Evolutionary conservation across 2,888 invertebrate genomes (phyloP), one percentile per base, ranked within the genome.

Genomic region (Pseudeuparius sepicola): DNA sequence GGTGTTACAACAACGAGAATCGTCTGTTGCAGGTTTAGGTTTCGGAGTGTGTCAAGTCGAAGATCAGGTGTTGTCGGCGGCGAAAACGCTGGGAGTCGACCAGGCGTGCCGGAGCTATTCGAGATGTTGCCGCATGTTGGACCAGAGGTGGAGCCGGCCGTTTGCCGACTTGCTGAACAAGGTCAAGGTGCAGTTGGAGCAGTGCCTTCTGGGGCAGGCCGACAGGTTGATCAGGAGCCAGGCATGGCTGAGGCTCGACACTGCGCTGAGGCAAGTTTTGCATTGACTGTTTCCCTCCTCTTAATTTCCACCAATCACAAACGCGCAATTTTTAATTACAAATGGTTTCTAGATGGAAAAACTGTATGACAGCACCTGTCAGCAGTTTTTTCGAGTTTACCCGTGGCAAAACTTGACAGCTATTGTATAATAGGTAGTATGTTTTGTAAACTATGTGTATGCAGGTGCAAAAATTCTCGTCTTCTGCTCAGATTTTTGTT

Each of bases 81-180:
- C 89, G 2, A 82, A 82, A 41, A 73, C 78, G 39, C 67, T 92
- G 20, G 76, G 82, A 1, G 75, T 87, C 0, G 87, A 89, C 42
- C 82, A 84, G 55, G 79, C 86, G 0, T 89, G 90, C 56, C 73
- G 76, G 36, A 79, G 86, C 40, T 88, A 88, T 51, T 66, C 73
- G 1, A 67, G 67, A 18, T 54, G 56, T 36, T 52, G 57, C 43
- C 57, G 56, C 44, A 52, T 57, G 53, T 28, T 60, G 30, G 58
- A 60, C 42, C 59, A 46, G 48, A 53, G 37, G 18, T 54, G 39
- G 56, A 59, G 38, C 49, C 57, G 44, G 42, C 57, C 46, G 14
- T 60, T 50, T 43, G 52, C 56, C 11, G 61, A 61, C 44, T 45
- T 82, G 40, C 60, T 82, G 31, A 68, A 68, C 37, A 73, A 75